Conservation (phyloP, 2,888 invertebrate genomes). For the Phengaris arion region DNA sequence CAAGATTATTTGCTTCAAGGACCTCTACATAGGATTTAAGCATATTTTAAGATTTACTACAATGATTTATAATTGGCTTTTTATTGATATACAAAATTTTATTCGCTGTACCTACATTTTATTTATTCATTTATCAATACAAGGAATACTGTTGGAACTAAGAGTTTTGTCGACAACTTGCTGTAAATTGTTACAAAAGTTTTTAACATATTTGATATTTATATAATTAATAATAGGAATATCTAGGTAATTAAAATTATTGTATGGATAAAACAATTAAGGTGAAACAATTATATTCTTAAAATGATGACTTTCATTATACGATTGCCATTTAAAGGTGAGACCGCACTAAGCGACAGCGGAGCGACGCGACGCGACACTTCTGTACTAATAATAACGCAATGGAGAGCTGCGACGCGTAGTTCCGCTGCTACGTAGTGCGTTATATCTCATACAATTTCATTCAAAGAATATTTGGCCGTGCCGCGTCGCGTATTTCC, state of each 20-base stretch:
- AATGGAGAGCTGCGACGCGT: no score
- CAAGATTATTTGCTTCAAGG: constrained; percentile 29
- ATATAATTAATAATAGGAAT: neutral
- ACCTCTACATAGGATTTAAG: constrained; percentile 28
- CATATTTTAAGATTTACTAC: constrained; percentile 28
- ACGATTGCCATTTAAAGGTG: no score
- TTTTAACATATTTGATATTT: neutral
- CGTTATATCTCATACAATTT: no score
- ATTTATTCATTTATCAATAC: neutral
- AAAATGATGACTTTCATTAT: no score
- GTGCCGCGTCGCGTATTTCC: no score
- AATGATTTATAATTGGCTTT: constrained; percentile 12
- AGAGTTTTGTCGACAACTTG: neutral
- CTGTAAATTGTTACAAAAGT: neutral
- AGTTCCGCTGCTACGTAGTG: no score
- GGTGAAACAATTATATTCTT: no score
- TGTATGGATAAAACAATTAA: neutral
- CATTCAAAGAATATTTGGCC: no score
- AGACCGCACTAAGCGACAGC: no score
- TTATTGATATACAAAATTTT: constrained; percentile 19
- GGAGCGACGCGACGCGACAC: no score
- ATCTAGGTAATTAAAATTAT: neutral
- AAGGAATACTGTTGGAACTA: constrained; percentile 6
- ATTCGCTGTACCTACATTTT: constrained; percentile 2
- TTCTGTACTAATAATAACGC: no score